A percentile compares a stretch with the other conserved stretches of the same genome.
Conservation (phyloP, 2,888 invertebrate species). For the Deilephila elpenor region DNA sequence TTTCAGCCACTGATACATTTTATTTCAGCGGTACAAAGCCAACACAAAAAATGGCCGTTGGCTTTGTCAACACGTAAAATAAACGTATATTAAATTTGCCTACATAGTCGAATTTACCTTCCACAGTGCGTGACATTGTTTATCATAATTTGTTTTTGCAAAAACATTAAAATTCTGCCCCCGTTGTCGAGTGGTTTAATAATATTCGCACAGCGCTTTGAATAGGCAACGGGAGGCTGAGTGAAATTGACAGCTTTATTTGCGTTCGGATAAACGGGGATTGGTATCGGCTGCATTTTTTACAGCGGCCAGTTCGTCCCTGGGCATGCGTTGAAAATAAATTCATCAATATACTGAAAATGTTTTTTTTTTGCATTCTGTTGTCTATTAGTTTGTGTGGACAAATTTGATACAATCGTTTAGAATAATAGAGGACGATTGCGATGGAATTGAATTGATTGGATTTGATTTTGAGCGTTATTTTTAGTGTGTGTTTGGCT, state of each 20-base stretch:
- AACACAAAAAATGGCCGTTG: neutral
- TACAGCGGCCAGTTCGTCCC: conserved; percentile 52
- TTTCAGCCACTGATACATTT: neutral
- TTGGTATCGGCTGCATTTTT: conserved; percentile 76
- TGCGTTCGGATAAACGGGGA: conserved; percentile 74
- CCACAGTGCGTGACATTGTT: conserved; percentile 10
- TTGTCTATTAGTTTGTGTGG: neutral
- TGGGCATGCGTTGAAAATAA: conserved; percentile 44
- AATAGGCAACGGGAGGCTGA: conserved; percentile 70
- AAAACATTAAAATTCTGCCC: conserved; percentile 12
- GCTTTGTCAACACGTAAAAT: conserved; percentile 9
- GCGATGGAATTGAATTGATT: neutral
- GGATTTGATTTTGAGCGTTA: neutral
- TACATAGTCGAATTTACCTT: neutral
- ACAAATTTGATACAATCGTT: neutral
- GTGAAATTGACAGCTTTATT: conserved; percentile 84
- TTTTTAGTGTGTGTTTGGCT: too few relatives aligned
- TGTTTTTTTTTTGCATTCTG: neutral
- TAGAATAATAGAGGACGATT: neutral
- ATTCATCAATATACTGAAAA: conserved; percentile 41
- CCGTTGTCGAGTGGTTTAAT: conserved; percentile 29
- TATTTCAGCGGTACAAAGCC: neutral
- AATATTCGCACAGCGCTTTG: conserved; percentile 39
- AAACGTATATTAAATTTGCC: conserved; percentile 7
- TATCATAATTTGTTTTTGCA: conserved; percentile 12